These are phyloP conservation scores for Corynorhinus townsendii DNA, from an alignment of 2,113 vertebrate genomes.

Conservation along the genomic window DNA sequence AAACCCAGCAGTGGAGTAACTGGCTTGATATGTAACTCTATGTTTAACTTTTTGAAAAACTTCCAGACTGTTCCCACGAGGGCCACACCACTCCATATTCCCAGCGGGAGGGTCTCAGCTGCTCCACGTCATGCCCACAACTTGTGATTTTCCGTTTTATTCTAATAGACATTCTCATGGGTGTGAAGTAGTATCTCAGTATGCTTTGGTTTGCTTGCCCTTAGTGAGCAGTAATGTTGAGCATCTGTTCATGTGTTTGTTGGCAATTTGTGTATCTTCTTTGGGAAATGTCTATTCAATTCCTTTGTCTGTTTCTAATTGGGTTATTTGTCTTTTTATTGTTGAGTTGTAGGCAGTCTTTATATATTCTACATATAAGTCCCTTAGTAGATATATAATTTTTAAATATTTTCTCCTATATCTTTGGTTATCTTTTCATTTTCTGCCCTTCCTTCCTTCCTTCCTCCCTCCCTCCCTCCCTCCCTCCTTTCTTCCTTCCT, in stretches of 20 bases:
- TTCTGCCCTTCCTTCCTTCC: not conserved
- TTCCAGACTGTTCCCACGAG: no score
- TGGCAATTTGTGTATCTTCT: not conserved
- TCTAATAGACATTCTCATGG: no score
- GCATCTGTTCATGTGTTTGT: not conserved
- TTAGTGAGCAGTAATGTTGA: not conserved
- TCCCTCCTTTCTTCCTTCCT: no score
- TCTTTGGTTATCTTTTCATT: not conserved
- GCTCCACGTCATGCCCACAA: not conserved
- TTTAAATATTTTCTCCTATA: not conserved
- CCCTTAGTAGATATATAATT: not conserved
- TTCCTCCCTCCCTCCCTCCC: no score
- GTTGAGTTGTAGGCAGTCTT: not conserved
- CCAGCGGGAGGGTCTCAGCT: not conserved
- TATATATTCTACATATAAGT: not conserved
- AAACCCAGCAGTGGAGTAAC: not conserved
- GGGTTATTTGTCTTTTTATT: not conserved
- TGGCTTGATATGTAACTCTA: not conserved
- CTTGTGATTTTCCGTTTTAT: not conserved
- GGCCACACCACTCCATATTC: fast-evolving
- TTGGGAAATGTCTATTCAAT: not conserved
- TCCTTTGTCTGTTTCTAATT: not conserved
- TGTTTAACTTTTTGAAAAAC: not conserved
- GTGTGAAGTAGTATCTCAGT: not conserved
- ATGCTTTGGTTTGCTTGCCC: not conserved